Conservation (phyloP, 2,113 vertebrate species). For the Phyllostomus hastatus region DNA sequence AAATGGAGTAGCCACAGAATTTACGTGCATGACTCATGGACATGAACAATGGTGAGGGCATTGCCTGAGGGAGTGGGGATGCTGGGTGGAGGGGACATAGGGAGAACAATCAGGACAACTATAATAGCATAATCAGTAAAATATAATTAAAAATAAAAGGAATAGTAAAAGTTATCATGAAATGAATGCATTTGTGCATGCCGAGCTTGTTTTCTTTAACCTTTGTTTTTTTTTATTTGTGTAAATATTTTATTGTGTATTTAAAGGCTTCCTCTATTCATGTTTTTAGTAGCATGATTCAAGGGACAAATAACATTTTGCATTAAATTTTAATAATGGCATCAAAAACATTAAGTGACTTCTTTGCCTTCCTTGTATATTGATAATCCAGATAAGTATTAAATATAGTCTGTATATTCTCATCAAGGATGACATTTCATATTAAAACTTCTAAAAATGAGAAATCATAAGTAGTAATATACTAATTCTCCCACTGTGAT, state of each 20-base stretch:
- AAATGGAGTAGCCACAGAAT: too few species aligned
- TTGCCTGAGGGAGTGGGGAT: too few species aligned
- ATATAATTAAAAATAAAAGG: too few species aligned
- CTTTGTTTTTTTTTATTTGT: not conserved
- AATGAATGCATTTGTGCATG: not conserved
- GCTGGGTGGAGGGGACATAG: too few species aligned
- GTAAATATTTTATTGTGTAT: not conserved
- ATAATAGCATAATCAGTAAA: too few species aligned
- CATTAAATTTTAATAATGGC: not conserved
- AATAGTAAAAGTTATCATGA: not conserved
- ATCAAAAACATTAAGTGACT: not conserved
- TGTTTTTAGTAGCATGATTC: not conserved
- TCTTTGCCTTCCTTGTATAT: not conserved
- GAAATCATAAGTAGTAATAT: not conserved
- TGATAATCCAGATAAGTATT: not conserved
- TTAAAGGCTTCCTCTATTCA: not conserved
- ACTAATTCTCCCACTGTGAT: not conserved
- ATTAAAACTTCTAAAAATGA: slow-evolving; percentile 7
- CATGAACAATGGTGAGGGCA: too few species aligned
- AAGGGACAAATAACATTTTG: not conserved
- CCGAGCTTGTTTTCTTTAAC: not conserved
- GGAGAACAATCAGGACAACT: too few species aligned
- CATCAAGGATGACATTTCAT: not conserved
- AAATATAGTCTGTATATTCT: not conserved
- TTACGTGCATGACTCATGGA: too few species aligned